These are phyloP conservation scores for Prietella phreatophila DNA, from an alignment of 2,113 vertebrate species.

Conservation along the genomic window DNA sequence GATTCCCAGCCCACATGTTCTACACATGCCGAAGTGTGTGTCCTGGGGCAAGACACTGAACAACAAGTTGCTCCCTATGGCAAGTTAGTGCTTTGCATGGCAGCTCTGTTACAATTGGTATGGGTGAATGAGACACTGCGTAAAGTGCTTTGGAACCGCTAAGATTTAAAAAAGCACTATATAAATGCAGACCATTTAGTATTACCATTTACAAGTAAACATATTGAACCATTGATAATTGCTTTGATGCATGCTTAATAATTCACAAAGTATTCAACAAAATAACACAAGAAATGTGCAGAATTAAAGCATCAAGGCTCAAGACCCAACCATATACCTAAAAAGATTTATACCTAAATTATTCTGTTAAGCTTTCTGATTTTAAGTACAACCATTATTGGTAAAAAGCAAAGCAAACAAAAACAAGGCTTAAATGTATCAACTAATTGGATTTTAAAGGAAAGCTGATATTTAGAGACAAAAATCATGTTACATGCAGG, in stretches of 20 bases:
- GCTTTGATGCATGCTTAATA: background rate
- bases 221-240: background rate
- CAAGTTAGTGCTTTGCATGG: no score
- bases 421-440: conserved; percentile 14
- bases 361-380: background rate
- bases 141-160: no score
- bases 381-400: conserved; percentile 6
- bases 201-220: background rate
- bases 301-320: background rate
- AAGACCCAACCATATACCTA: background rate
- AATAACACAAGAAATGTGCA: background rate
- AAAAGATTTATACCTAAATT: background rate
- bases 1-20: no score
- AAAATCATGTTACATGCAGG: conserved; percentile 32
- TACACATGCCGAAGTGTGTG: no score
- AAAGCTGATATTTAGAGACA: conserved; percentile 39
- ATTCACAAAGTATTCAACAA: conserved; percentile 4
- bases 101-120: no score
- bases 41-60: no score
- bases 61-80: no score
- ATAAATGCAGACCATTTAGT: no score
- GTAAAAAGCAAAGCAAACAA: conserved; percentile 1
- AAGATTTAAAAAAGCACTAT: no score
- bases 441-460: conserved; percentile 2
- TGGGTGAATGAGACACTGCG: no score